Conservation (phyloP, 2,797 vertebrate species). For the Scarus forsteni region DNA sequence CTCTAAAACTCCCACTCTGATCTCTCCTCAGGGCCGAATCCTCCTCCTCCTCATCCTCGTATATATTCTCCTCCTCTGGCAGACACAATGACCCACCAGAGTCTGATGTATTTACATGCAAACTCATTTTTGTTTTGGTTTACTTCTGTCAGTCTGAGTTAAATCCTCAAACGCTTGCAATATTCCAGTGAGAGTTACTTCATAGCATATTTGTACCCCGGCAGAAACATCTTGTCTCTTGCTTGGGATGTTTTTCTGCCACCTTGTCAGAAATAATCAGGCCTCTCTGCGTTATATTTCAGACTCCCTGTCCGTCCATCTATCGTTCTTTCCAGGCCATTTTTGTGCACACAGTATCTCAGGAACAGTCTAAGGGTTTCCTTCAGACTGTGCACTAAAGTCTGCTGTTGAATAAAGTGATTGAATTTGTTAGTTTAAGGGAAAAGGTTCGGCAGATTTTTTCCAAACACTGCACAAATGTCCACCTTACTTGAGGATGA, state of each 20-base stretch:
- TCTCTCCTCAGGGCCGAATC: conserved; percentile 24
- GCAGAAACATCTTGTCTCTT: conserved; percentile 7
- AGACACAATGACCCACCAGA: conserved; percentile 44
- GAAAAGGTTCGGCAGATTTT: too few species aligned
- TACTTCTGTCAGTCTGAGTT: conserved; percentile 5
- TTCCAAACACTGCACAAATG: too few species aligned
- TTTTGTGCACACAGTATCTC: too few species aligned
- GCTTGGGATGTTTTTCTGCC: conserved; percentile 1
- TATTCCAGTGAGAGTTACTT: background rate
- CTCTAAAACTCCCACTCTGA: conserved; percentile 38
- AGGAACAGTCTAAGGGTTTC: background rate
- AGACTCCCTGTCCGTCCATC: too few species aligned
- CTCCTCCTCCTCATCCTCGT: conserved; percentile 31
- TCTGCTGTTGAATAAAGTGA: too few species aligned
- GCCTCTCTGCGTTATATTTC: too few species aligned
- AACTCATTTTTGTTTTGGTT: background rate
- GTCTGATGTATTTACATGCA: conserved; percentile 3
- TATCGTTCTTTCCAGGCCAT: too few species aligned
- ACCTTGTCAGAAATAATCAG: conserved; percentile 33
- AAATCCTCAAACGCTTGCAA: background rate
- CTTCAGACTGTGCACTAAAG: background rate
- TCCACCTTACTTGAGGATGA: too few species aligned
- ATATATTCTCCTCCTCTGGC: conserved; percentile 10
- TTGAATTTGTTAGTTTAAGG: too few species aligned
- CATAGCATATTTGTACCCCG: background rate